Base-by-base conservation (phyloP, 2,888 invertebrate genomes). In the Malachius bipustulatus region DNA sequence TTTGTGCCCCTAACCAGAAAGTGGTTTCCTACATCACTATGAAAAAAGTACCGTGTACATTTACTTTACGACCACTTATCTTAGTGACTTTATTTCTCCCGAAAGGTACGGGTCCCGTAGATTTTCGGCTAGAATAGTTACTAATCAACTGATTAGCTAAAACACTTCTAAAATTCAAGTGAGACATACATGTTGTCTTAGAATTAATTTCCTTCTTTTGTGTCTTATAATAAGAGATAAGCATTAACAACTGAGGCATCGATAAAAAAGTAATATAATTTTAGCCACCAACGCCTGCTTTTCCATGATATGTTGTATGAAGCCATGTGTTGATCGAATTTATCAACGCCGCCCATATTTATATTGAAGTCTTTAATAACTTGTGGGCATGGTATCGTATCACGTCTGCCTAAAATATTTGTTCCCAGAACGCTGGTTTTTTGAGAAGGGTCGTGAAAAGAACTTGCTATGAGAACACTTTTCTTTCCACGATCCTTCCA, bases 241-340 rank as follows among this genome's bases (percentile, higher is more conserved):
- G 24, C 24, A 19, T 19, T 19, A n/a, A 19, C 24, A 19, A 19
- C n/a, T n/a, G 24, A 19, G 24, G 24, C 24, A 19, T 19, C 24
- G n/a, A 19, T 19, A 19, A 19, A 19, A 19, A 19, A 19, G 24
- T 19, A 19, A n/a, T 8, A 19, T n/a, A 19, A 19, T 19, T 19
- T 19, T n/a, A 19, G 24, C 24, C 24, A 19, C 24, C 24, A 19
- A 19, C n/a, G 24, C n/a, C 6, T 19, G 24, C 24, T 19, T 19
- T 19, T 19, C 24, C 24, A 19, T 19, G 24, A 19, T 19, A 19
- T 19, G 24, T 6, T 19, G n/a, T 19, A 19, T 19, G 24, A 19
- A 19, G 24, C 24, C n/a, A 19, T 6, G n/a, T 19, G 24, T 19
- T 19, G 24, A n/a, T 19, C 24, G 6, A 19, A 19, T 19, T 19